Percentiles rank a stretch among this genome's conserved stretches.
phyloP scores from a whole-genome alignment of 2,113 vertebrate species.

The Carassius gibelio region DNA sequence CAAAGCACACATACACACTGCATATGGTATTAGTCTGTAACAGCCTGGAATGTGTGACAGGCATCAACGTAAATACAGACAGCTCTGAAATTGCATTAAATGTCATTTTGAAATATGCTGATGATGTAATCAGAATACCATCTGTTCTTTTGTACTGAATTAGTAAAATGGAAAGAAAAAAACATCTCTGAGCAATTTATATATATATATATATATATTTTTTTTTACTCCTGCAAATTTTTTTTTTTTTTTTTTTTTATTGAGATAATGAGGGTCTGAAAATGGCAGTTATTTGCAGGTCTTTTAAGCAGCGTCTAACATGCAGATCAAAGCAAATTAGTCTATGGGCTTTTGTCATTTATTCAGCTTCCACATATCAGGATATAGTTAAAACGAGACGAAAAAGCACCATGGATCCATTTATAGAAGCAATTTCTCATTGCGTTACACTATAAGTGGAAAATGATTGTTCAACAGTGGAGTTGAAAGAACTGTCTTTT shows the following conservation, averaged over 20 bases:
- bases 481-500: constrained; percentile 1
- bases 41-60: constrained; percentile 15
- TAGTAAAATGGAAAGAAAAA: constrained; percentile 29
- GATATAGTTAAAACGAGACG: constrained; percentile 18
- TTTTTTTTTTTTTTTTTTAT: not conserved
- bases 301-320: constrained; percentile 30
- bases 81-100: constrained; percentile 43
- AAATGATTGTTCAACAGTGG: not conserved
- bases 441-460: constrained; percentile 12
- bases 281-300: constrained; percentile 35
- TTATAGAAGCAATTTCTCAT: constrained; percentile 16
- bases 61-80: constrained; percentile 39
- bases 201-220: too few species aligned
- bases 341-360: constrained; percentile 23
- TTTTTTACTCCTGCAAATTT: constrained; percentile 11
- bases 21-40: constrained; percentile 22
- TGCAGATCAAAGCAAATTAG: constrained; percentile 35
- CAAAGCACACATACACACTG: not conserved
- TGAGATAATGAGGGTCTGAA: constrained; percentile 16
- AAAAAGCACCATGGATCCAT: constrained; percentile 30
- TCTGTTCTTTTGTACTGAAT: constrained; percentile 50
- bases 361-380: constrained; percentile 24
- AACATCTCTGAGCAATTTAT: not conserved
- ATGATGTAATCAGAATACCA: constrained; percentile 41
- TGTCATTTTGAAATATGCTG: constrained; percentile 39